Evolutionary conservation across 2,888 invertebrate genomes (phyloP).

Genomic region (Neoascia interrupta): DNA sequence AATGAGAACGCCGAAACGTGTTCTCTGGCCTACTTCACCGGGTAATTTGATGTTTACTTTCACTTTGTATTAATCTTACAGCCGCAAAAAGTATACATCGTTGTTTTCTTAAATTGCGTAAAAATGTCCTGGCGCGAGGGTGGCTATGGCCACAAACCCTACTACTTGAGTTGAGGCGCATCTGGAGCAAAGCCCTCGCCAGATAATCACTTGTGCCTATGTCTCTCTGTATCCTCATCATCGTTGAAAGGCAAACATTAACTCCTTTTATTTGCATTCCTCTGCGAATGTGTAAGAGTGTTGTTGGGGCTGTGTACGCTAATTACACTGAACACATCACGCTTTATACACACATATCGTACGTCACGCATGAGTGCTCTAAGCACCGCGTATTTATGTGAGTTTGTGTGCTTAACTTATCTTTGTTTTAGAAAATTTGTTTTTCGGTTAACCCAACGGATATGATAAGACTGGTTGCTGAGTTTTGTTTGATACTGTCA

Average conservation of each 20-base stretch:
- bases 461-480: conserved; percentile 4
- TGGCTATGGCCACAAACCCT: neutral
- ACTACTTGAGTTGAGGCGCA: conserved; percentile 7
- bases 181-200: conserved; percentile 4
- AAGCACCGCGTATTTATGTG: neutral
- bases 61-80: conserved; percentile 20
- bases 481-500: too few species aligned
- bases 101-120: conserved; percentile 4
- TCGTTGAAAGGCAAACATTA: conserved; percentile 23
- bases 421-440: neutral
- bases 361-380: conserved; percentile 14
- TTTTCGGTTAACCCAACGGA: conserved; percentile 11
- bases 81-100: neutral
- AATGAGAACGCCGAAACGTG: conserved; percentile 8
- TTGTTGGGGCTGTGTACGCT: too few species aligned
- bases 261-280: conserved; percentile 20
- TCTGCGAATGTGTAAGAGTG: neutral
- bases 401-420: neutral
- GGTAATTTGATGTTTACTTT: conserved; percentile 33
- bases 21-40: conserved; percentile 1
- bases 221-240: neutral
- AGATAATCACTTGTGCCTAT: too few species aligned
- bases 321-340: conserved; percentile 40
- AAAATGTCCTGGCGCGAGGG: neutral
- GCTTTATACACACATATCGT: conserved; percentile 24